These are phyloP conservation scores for Tetheella fluctuosa DNA, from an alignment of 2,888 invertebrate species.

Conservation along the genomic window DNA sequence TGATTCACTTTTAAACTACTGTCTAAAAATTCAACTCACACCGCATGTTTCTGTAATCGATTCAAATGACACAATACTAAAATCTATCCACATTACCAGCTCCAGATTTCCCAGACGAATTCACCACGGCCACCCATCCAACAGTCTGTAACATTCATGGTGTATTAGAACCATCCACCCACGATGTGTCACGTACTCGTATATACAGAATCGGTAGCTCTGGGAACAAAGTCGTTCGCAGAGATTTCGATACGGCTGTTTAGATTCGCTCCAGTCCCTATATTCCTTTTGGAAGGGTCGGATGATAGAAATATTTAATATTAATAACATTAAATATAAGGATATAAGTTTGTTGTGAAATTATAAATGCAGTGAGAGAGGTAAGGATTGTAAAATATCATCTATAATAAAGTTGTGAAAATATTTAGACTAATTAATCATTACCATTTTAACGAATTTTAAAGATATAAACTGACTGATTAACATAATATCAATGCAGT, in stretches of 20 bases:
- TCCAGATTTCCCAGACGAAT: slow-evolving; percentile 65
- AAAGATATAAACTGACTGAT: no score
- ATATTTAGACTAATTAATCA: no score
- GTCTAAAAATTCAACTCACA: no score
- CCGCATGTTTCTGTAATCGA: no score
- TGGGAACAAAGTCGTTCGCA: slow-evolving; percentile 74
- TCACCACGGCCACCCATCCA: slow-evolving; percentile 55
- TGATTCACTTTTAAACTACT: no score
- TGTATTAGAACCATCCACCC: background rate
- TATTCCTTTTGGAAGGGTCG: background rate
- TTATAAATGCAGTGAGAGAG: no score
- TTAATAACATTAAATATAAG: background rate
- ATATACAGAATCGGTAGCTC: background rate
- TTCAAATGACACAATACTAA: slow-evolving; percentile 19
- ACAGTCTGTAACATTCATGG: slow-evolving; percentile 35
- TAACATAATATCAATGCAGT: no score
- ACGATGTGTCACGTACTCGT: background rate
- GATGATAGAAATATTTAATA: background rate
- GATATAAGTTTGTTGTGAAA: background rate
- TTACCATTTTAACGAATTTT: no score
- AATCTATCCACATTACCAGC: slow-evolving; percentile 39
- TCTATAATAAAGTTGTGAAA: no score
- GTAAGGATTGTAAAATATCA: no score
- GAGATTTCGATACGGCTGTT: slow-evolving; percentile 57
- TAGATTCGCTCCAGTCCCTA: slow-evolving; percentile 48